Evolutionary conservation across 1,140 invertebrate species (phyloP), one percentile per base, ranked within the genome.

Genomic region (Cydia strobilella): DNA sequence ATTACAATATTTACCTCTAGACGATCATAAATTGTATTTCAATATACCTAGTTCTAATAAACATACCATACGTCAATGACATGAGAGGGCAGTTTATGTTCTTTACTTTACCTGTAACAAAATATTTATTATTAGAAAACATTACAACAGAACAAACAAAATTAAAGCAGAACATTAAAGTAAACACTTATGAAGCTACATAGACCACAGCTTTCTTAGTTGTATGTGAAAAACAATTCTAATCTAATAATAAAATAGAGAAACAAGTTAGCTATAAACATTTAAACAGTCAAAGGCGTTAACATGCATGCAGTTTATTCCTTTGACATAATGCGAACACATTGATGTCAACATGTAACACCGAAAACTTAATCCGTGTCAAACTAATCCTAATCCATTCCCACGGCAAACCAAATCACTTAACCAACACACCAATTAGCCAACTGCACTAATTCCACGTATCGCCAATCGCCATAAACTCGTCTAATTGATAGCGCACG

Each of bases 391-490:
- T 59, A 59, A 59, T 59, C 54, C 54, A 59, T 59, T 59, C 54
- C 54, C 54, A 59, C 54, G 54, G 54, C 54, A 59, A 59, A 23
- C 20, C 10, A 59, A 59, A 59, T 54, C 51, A 18, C 7, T 59
- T 59, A 59, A 59, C 54, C 20, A 59, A 59, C 18, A 59, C 18
- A 12, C 54, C 54, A 59, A 59, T 59, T 59, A 59, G 54, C 54
- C 54, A 23, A 59, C 20, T 59, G 54, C 54, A 59, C 54, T 59
- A 59, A 59, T 59, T 59, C 54, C 54, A 59, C 54, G 54, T 59
- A 59, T 59, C 54, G 54, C 54, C 54, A 59, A 59, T 59, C 54
- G 54, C 54, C 54, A 59, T 59, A 59, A 59, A 59, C 7, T 59
- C 10, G 54, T 59, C 54, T 59, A 59, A 59, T 59, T 59, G 20